phyloP scores from a whole-genome alignment of 2,797 vertebrate species.

The Austrolebias charrua region DNA sequence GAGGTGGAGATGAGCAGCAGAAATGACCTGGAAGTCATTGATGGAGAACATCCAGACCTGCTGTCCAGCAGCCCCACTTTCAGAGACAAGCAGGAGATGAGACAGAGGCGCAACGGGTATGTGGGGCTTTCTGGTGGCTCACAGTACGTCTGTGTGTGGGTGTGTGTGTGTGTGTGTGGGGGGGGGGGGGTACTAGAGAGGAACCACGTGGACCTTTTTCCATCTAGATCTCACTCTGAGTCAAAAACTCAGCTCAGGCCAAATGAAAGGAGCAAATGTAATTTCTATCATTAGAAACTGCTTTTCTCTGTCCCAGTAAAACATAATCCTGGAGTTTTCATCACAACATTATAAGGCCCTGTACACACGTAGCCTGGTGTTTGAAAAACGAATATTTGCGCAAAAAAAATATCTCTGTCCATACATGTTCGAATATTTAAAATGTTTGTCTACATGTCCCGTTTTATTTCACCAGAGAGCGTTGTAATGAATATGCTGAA shows the following conservation, averaged over 20 bases:
- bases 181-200: too few relatives aligned
- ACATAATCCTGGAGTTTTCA: too few relatives aligned
- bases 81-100: slow-evolving; percentile 90
- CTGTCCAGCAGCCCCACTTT: slow-evolving; percentile 85
- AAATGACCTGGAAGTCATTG: slow-evolving; percentile 89
- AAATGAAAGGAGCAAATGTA: slow-evolving; percentile 10
- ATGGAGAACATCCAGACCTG: slow-evolving; percentile 88
- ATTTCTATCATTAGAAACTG: neutral
- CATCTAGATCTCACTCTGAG: neutral
- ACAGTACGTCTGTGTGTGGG: slow-evolving; percentile 1
- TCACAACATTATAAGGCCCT: too few relatives aligned
- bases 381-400: too few relatives aligned
- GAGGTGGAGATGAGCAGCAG: slow-evolving; percentile 88
- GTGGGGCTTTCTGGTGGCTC: slow-evolving; percentile 43
- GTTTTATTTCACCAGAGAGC: too few relatives aligned
- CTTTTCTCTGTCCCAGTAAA: too few relatives aligned
- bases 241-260: neutral
- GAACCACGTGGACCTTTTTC: neutral
- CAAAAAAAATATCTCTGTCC: too few relatives aligned
- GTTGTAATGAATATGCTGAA: too few relatives aligned
- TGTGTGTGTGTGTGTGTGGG: too few relatives aligned
- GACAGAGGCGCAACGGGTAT: slow-evolving; percentile 90
- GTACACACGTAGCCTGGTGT: too few relatives aligned
- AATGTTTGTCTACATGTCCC: too few relatives aligned
- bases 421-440: too few relatives aligned